Evolutionary conservation across 2,113 vertebrate species (phyloP).

Genomic region (Oenanthe melanoleuca): DNA sequence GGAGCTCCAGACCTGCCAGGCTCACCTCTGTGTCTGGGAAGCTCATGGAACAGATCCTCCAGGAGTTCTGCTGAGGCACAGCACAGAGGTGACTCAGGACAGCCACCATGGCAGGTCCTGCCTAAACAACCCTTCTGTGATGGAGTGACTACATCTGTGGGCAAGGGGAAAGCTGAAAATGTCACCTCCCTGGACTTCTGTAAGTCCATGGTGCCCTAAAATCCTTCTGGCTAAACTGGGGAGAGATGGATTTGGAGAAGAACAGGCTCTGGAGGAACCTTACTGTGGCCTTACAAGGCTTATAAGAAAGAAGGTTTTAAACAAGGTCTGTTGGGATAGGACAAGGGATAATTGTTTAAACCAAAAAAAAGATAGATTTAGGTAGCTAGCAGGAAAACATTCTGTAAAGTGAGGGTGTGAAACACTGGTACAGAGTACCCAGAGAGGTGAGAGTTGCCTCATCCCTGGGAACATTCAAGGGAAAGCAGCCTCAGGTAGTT

Average conservation of each 20-base stretch:
- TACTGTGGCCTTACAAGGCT: neutral
- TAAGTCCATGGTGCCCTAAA: neutral
- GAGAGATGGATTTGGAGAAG: neutral
- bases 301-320: neutral
- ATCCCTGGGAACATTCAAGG: neutral
- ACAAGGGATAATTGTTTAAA: neutral
- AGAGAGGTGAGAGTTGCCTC: neutral
- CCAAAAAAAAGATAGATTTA: neutral
- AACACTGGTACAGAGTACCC: neutral
- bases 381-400: neutral
- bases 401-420: neutral
- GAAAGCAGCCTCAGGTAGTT: neutral
- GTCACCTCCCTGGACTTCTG: neutral
- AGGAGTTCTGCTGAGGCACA: neutral
- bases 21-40: neutral
- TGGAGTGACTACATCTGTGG: neutral
- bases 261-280: neutral
- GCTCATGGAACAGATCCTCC: neutral
- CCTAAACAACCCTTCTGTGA: neutral
- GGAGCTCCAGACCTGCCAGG: fast-evolving
- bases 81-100: neutral
- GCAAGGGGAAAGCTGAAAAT: neutral
- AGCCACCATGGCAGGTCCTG: neutral
- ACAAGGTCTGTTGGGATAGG: neutral
- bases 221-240: neutral